Percentiles rank a stretch among this genome's conserved stretches.
Evolutionary conservation across 2,113 vertebrate species (phyloP).

Genomic region (Meles meles): DNA sequence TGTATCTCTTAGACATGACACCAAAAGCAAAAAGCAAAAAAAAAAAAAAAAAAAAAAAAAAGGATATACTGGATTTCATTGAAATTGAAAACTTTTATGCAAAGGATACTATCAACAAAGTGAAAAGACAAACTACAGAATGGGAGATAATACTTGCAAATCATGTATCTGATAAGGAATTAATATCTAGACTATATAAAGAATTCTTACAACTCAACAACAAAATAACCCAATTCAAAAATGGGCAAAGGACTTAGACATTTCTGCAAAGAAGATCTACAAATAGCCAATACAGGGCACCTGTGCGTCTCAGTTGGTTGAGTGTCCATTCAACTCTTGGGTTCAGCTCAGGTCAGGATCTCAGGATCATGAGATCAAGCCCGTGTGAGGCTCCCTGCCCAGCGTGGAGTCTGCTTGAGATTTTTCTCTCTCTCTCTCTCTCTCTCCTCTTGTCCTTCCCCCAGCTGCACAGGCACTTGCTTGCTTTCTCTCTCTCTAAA

Average conservation of each 20-base stretch:
- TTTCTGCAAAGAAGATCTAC: not conserved
- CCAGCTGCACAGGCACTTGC: too few species aligned
- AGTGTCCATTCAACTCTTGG: not conserved
- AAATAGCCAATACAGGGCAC: not conserved
- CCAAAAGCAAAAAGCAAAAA: not conserved
- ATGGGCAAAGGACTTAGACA: not conserved
- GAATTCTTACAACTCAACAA: not conserved
- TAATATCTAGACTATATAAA: not conserved
- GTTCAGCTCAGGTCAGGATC: not conserved
- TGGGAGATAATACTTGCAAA: not conserved
- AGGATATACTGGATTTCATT: not conserved
- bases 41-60: not conserved
- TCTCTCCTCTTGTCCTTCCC: too few species aligned
- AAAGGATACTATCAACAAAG: too few species aligned
- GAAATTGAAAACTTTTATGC: too few species aligned
- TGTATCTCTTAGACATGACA: not conserved
- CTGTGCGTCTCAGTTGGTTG: not conserved
- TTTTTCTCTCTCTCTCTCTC: not conserved
- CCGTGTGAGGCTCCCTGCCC: not conserved
- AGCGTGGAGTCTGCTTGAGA: not conserved
- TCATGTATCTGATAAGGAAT: not conserved
- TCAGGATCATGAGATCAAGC: not conserved
- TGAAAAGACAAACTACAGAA: not conserved
- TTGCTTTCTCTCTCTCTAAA: too few species aligned
- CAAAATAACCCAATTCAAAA: not conserved